Evolutionary conservation across 2,797 vertebrate species (phyloP).

Genomic region (Gymnocypris eckloni): DNA sequence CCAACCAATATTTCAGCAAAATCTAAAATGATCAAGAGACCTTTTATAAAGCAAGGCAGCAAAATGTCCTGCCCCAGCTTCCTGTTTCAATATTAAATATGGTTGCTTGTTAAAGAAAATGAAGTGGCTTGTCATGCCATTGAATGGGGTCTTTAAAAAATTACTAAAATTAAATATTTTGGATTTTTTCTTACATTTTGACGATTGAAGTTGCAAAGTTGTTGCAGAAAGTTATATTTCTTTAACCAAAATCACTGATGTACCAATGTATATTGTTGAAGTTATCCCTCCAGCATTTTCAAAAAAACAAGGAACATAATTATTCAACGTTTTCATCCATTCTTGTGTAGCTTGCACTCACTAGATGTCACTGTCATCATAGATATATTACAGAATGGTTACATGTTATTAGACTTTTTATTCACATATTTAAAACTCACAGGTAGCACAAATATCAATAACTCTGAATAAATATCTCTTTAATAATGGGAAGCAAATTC

Average conservation of each 20-base stretch:
- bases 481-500: neutral
- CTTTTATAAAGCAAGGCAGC: neutral
- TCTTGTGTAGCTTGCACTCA: neutral
- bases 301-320: neutral
- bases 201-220: neutral
- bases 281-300: neutral
- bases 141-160: too few species aligned
- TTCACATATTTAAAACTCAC: neutral
- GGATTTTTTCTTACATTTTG: neutral
- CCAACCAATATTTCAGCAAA: neutral
- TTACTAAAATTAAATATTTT: neutral
- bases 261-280: neutral
- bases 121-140: too few species aligned
- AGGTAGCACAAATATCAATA: neutral
- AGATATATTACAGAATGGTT: neutral
- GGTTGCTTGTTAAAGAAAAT: neutral
- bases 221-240: neutral
- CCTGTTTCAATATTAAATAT: neutral
- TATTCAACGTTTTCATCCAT: neutral
- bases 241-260: too few species aligned
- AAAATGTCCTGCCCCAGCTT: neutral
- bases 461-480: constrained; percentile 2
- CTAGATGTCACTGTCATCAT: neutral
- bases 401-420: constrained; percentile 3
- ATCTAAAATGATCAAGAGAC: neutral